Evolutionary conservation across 2,888 invertebrate genomes (phyloP).

Genomic region (Drosophila testacea): DNA sequence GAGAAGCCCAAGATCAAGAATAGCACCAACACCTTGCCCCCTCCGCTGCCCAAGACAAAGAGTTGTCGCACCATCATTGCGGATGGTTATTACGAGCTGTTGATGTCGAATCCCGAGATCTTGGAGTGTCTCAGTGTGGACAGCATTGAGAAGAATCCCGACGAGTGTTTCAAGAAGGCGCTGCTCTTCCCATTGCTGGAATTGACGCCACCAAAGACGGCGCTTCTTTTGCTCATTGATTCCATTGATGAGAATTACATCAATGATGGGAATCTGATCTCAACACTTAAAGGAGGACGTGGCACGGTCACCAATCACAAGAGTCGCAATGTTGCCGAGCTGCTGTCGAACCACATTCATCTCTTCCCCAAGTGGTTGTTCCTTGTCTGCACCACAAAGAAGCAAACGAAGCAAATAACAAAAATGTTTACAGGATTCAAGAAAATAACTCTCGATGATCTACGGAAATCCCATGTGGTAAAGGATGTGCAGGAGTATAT

Average conservation of each 20-base stretch:
- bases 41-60: slow-evolving; percentile 86
- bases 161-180: slow-evolving; percentile 95
- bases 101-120: slow-evolving; percentile 92
- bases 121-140: slow-evolving; percentile 92
- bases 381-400: slow-evolving; percentile 94
- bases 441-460: slow-evolving; percentile 96
- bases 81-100: slow-evolving; percentile 92
- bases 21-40: slow-evolving; percentile 80
- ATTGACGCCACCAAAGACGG: slow-evolving; percentile 94
- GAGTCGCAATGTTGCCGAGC: slow-evolving; percentile 91
- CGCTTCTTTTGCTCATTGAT: slow-evolving; percentile 94
- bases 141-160: slow-evolving; percentile 94
- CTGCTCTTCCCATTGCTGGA: slow-evolving; percentile 94
- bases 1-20: slow-evolving; percentile 55
- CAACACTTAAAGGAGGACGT: slow-evolving; percentile 86
- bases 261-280: slow-evolving; percentile 86
- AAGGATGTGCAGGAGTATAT: slow-evolving; percentile 98
- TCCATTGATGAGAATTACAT: slow-evolving; percentile 94
- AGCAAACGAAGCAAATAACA: slow-evolving; percentile 93
- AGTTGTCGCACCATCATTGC: slow-evolving; percentile 89
- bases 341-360: slow-evolving; percentile 95
- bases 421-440: slow-evolving; percentile 95
- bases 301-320: slow-evolving; percentile 83
- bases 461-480: slow-evolving; percentile 95
- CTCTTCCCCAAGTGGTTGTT: slow-evolving; percentile 97